These are phyloP conservation scores for Neosilurus mollespiculum DNA, from an alignment of 2,797 vertebrate species.

Conservation along the genomic window DNA sequence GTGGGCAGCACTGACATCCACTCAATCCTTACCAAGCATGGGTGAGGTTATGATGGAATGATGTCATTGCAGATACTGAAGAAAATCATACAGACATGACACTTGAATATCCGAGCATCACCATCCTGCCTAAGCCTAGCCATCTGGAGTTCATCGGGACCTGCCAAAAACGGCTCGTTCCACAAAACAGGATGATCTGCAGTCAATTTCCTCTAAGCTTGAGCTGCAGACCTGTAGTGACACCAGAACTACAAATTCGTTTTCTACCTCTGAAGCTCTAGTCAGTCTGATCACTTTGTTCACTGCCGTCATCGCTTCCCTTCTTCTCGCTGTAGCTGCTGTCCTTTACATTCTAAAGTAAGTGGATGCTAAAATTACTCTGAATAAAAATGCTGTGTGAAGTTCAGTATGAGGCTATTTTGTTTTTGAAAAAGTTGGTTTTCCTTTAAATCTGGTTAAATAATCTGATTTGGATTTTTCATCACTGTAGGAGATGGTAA, in stretches of 20 bases:
- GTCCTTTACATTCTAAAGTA: slow-evolving; percentile 14
- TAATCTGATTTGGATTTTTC: too few relatives aligned
- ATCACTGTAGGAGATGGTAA: too few relatives aligned
- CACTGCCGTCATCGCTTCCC: neutral
- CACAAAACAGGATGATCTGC: neutral
- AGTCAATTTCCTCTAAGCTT: neutral
- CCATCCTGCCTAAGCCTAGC: too few relatives aligned
- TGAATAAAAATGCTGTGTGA: too few relatives aligned
- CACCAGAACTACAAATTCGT: neutral
- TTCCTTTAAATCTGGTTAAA: too few relatives aligned
- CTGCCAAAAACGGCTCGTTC: neutral
- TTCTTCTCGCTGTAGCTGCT: slow-evolving; percentile 1
- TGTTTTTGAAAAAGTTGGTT: too few relatives aligned
- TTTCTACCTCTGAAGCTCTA: neutral
- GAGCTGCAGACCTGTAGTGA: neutral
- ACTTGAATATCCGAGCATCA: slow-evolving; percentile 32
- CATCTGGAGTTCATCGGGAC: slow-evolving; percentile 25
- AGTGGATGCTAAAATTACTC: neutral
- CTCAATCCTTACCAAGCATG: neutral
- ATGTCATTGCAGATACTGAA: slow-evolving; percentile 58
- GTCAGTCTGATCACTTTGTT: neutral
- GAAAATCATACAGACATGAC: slow-evolving; percentile 41
- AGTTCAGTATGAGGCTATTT: too few relatives aligned
- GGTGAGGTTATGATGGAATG: neutral
- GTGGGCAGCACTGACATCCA: slow-evolving; percentile 10